Base-by-base conservation (phyloP, 2,113 vertebrate genomes). In the Cyphomyrus plagiostoma region DNA sequence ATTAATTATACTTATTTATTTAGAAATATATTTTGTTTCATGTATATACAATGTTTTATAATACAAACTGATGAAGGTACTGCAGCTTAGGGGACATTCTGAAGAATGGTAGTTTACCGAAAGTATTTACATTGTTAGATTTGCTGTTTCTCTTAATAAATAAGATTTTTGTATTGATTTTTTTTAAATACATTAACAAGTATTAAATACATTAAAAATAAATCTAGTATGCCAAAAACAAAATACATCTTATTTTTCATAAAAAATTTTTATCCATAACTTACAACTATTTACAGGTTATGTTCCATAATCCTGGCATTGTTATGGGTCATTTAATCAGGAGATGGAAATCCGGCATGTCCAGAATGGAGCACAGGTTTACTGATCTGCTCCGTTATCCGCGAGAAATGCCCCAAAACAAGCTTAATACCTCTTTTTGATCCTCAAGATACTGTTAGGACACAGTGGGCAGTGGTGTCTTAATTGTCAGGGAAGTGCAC, bases 321-420 rank as follows among this genome's bases (percentile, higher is more conserved):
- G 89, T 94, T 82, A 92, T 94, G 93, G 95, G 94, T 58, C 86
- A 95, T 85, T 35, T 93, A n/a, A 92, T 95, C 83, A 91, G 52
- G 88, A 91, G 90, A 30, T 89, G 92, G 90, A 88, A 90, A 86
- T 92, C 91, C 70, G 82, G 42, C 50, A 7, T 87, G 50, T 66
- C 89, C 4, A 89, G 80, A 21, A 91, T 9, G 21, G 88, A 86
- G 9, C 74, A 74, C 5, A 89, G 83, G 70, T 86, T 92, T 19
- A 91, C 82, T 23, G 90, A 92, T 52, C 88, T 93, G 15, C 92
- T 95, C 62, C 89, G 87, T 52, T 94, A 93, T 90, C 89, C 95
- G 46, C 93, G 93, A 82, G 90, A 91, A 85, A 95, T 93, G 92
- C 87, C 93, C 2, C 86, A 89, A 30, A 58, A 56, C 39, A 30